Base-by-base conservation (phyloP, 2,113 vertebrate species). In the Crotophaga sulcirostris region DNA sequence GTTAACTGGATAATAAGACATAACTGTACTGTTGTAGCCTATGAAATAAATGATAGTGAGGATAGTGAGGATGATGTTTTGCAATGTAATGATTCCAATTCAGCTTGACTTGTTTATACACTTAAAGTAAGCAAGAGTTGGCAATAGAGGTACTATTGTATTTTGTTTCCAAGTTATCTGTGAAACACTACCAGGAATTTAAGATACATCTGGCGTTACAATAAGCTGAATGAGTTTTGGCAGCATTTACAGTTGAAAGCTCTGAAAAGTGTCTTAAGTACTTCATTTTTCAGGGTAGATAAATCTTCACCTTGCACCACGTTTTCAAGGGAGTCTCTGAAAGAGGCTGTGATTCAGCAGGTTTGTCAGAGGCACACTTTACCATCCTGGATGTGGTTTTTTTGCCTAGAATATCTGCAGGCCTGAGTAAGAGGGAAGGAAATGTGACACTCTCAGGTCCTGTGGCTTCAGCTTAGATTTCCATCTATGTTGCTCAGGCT, bases 381-480 rank as follows among this genome's bases (percentile, higher is more conserved):
- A 23, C 60, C 16, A n/a, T 78, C 38, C 66, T 38, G 33, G 38
- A 23, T 51, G 19, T 45, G 6, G 25, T 52, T 16, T 33, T 19
- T 58, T 64, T 16, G 7, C 67, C 29, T 73, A 62, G 55, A 38
- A 33, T 77, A 69, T 90, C 36, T 86, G 16, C 68, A 92, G 38
- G 28, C 36, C 44, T 68, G 49, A 70, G 75, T 73, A 44, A 52
- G 38, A 67, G 58, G 79, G 68, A 90, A 84, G 76, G 90, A 95
- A 97, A 96, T 77, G 54, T 86, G 85, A 95, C 54, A 56, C 92
- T 14, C 44, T 21, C 12, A 3, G 69, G 76, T 89, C 68, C 73
- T 78, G 44, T 62, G 64, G 60, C 76, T 90, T 90, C 87, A 67
- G 63, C 38, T 96, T 83, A 49, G 68, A 59, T 94, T 96, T 93